Percentiles rank a stretch among this genome's conserved stretches.
These are phyloP conservation scores for Conopomorpha cramerella DNA, from an alignment of 1,140 invertebrate genomes.

Conservation along the genomic window DNA sequence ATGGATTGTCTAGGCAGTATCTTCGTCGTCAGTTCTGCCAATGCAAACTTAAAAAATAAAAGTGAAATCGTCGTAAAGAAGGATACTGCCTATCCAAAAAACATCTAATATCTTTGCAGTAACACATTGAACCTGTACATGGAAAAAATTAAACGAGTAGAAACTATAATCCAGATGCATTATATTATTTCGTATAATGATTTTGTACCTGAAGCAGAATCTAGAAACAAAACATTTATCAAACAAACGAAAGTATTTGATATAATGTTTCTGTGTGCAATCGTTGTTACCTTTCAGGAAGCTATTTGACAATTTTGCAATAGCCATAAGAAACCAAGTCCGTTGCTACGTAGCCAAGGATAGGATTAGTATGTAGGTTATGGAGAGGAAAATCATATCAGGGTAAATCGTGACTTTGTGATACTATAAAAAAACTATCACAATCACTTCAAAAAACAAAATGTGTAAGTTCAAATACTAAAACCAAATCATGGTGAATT, in stretches of 20 bases:
- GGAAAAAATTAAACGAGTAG: conserved; percentile 21
- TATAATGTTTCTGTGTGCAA: conserved; percentile 23
- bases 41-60: conserved; percentile 2
- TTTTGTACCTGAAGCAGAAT: too few species aligned
- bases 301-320: conserved; percentile 30
- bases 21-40: conserved; percentile 24
- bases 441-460: too few species aligned
- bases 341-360: conserved; percentile 51
- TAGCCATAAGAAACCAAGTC: conserved; percentile 54
- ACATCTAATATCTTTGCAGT: conserved; percentile 45
- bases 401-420: too few species aligned
- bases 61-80: too few species aligned
- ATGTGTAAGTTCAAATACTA: too few species aligned
- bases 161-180: too few species aligned
- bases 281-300: conserved; percentile 48
- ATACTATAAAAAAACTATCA: too few species aligned
- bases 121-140: conserved; percentile 35
- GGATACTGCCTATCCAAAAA: conserved; percentile 48
- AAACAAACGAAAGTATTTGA: too few species aligned
- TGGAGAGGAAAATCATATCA: conserved; percentile 4
- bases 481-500: too few species aligned
- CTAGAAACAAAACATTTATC: too few species aligned
- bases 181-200: too few species aligned
- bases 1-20: conserved; percentile 38
- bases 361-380: conserved; percentile 6